Percentiles rank a stretch among this genome's conserved stretches.
Evolutionary conservation across 2,113 vertebrate genomes (phyloP).

Genomic region (Silurus glanis): DNA sequence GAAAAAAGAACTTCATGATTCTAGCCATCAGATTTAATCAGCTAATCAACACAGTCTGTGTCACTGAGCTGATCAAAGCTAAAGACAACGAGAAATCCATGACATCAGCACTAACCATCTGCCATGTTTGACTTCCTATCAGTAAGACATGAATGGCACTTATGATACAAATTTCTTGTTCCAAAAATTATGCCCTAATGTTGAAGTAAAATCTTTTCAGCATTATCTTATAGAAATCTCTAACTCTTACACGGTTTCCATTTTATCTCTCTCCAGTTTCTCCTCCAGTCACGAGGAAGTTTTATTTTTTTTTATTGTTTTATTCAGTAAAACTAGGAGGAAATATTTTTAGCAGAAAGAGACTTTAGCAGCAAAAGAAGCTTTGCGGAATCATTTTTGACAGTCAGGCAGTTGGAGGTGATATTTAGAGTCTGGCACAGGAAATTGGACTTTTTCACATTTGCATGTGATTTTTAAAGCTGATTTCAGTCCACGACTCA

Average conservation of each 20-base stretch:
- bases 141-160: slow-evolving; percentile 3
- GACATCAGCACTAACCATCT: slow-evolving; percentile 1
- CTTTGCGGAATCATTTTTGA: not conserved
- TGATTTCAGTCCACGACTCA: not conserved
- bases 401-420: not conserved
- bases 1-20: slow-evolving; percentile 22
- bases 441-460: not conserved
- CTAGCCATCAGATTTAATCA: slow-evolving; percentile 45
- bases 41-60: slow-evolving; percentile 65
- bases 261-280: not conserved
- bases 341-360: not conserved
- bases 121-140: slow-evolving; percentile 12
- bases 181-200: not conserved
- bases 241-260: not conserved
- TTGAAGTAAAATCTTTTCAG: not conserved
- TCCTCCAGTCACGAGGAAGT: not conserved
- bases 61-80: slow-evolving; percentile 68
- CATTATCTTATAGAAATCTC: not conserved
- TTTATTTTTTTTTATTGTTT: not conserved
- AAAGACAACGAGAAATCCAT: not conserved
- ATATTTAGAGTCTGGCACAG: not conserved
- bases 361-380: not conserved
- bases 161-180: not conserved
- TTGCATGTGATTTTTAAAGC: not conserved
- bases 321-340: not conserved